Evolutionary conservation across 2,888 invertebrate genomes (phyloP), one percentile per base, ranked within the genome.

Genomic region (Drosophila multiciliata): DNA sequence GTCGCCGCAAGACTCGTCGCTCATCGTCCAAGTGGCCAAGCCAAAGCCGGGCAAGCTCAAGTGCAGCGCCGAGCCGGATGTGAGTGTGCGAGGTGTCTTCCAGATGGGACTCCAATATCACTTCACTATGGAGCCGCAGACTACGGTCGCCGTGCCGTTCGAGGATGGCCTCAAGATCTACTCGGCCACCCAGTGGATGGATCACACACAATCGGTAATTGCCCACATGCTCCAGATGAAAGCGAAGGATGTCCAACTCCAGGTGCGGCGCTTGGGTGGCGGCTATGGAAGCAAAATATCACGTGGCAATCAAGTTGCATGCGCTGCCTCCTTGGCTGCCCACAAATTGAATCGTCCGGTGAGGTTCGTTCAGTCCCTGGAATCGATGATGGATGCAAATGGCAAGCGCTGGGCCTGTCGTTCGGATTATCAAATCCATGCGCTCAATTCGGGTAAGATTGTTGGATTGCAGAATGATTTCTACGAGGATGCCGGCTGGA

Each of bases 231-330:
- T 96, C 1, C 94, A 93, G 23, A 83, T 96, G 26, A 94, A 95
- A 15, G 93, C 94, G 59, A 95, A 96, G 89, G 94, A 97, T 54
- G 94, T 97, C 15, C 95, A 96, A 73, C 93, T 97, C 0, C 92
- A 94, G 48, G 96, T 97, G 0, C 94, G 95, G 3, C 95, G 97
- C 38, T 77, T 97, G 3, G 98, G 98, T 6, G 98, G 98, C 9
- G 96, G 93, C 0, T 98, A 96, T 90, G 98, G 98, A 0, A 94
- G 94, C 0, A 98, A 98, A 67, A 95, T 97, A 64, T 94, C 95
- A 0, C 94, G 97, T 9, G 92, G 94, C 2, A 92, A 93, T 17
- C 94, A 94, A 17, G 91, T 95, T 0, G 94, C 96, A 0, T 94
- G 95, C 38, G 96, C 96, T 0, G 95, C 96, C 63, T 95, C 96